Percentiles rank a stretch among this genome's conserved stretches.
phyloP scores from a whole-genome alignment of 2,888 invertebrate genomes.

The Dermolepida albohirtum region DNA sequence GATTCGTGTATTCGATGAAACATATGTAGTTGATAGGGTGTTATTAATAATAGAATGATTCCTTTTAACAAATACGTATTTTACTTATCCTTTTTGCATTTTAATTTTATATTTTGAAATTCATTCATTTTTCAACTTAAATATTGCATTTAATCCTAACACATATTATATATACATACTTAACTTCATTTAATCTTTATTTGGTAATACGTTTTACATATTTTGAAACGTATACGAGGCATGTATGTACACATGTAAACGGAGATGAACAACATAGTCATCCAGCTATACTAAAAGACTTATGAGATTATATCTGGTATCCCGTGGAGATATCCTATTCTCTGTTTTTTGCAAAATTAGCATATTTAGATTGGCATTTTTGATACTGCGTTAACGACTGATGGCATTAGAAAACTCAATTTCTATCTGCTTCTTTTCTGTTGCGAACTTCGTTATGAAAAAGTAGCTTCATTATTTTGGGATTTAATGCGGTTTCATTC shows the following conservation, averaged over 20 bases:
- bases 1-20: too few species aligned
- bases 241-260: constrained; percentile 14
- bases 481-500: constrained; percentile 1
- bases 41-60: too few species aligned
- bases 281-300: constrained; percentile 21
- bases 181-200: not conserved
- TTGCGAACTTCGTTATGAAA: constrained; percentile 2
- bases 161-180: too few species aligned
- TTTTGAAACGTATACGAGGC: not conserved
- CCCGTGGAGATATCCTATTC: not conserved
- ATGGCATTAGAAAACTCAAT: constrained; percentile 25
- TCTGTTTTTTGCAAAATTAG: constrained; percentile 9
- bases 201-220: not conserved
- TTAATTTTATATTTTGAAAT: too few species aligned
- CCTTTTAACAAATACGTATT: too few species aligned
- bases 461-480: constrained; percentile 2
- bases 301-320: constrained; percentile 29
- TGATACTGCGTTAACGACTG: constrained; percentile 19
- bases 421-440: constrained; percentile 9
- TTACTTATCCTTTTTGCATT: too few species aligned
- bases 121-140: too few species aligned
- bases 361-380: constrained; percentile 34
- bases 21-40: too few species aligned
- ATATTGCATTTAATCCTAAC: too few species aligned
- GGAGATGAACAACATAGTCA: not conserved